phyloP scores from a whole-genome alignment of 1,140 invertebrate genomes.

The Akabosia matsudoensis region DNA sequence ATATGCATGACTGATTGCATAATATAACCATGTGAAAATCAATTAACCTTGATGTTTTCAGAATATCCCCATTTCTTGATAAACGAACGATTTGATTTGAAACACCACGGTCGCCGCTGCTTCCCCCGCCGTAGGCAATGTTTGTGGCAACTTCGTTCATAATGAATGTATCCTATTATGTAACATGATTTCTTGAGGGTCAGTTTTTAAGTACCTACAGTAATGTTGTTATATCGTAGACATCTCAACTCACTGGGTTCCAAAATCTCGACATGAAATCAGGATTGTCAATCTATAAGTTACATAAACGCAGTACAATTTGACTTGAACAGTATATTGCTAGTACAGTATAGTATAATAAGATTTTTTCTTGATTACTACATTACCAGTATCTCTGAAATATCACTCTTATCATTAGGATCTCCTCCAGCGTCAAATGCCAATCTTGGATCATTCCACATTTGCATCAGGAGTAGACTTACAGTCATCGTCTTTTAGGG shows the following conservation, averaged over 20 bases:
- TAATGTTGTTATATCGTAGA: too few species aligned
- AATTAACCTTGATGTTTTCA: constrained; percentile 29
- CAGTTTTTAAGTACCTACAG: too few species aligned
- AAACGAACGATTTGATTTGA: constrained; percentile 19
- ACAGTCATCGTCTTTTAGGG: background rate
- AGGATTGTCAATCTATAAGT: constrained; percentile 8
- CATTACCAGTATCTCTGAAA: background rate
- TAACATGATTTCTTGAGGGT: too few species aligned
- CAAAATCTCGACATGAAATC: constrained; percentile 8
- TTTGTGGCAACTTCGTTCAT: constrained; percentile 19
- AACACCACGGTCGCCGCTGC: background rate
- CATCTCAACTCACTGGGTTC: background rate
- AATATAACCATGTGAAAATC: background rate
- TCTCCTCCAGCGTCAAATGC: background rate
- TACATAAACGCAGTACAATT: background rate
- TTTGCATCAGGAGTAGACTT: background rate
- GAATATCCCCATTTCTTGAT: background rate
- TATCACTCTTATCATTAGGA: background rate
- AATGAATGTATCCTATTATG: constrained; percentile 28
- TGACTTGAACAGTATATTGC: background rate
- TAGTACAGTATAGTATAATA: background rate
- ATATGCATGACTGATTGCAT: background rate
- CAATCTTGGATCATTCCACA: background rate
- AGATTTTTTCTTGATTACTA: too few species aligned
- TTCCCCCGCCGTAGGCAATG: background rate